phyloP scores from a whole-genome alignment of 2,888 invertebrate genomes.

The Scaptomyza cyrtandrae region DNA sequence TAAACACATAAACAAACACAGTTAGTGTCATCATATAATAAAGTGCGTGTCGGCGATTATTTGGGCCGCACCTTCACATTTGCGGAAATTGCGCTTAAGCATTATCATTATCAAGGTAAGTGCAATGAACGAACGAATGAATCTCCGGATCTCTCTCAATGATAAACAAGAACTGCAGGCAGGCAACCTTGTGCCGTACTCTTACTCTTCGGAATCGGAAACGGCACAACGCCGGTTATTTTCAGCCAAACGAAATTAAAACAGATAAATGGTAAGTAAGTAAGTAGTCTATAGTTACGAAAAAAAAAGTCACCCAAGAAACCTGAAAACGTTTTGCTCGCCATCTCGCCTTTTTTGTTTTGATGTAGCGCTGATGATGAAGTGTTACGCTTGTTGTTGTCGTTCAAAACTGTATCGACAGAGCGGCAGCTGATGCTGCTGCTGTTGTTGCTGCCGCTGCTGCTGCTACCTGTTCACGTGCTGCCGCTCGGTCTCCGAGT shows the following conservation, averaged over 20 bases:
- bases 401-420: conserved; percentile 38
- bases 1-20: background rate
- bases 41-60: conserved; percentile 13
- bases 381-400: conserved; percentile 41
- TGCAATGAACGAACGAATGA: conserved; percentile 69
- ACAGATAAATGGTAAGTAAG: conserved; percentile 23
- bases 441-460: conserved; percentile 40
- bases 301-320: conserved; percentile 51
- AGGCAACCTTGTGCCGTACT: conserved; percentile 43
- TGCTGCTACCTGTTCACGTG: conserved; percentile 74
- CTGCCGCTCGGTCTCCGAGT: conserved; percentile 59
- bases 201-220: conserved; percentile 9
- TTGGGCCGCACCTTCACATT: conserved; percentile 20
- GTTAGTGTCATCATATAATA: conserved; percentile 7
- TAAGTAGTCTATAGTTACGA: conserved; percentile 31
- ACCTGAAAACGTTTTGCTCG: conserved; percentile 49
- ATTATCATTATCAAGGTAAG: conserved; percentile 53
- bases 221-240: conserved; percentile 30
- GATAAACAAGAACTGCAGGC: conserved; percentile 47
- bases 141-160: conserved; percentile 20
- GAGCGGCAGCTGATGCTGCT: conserved; percentile 30
- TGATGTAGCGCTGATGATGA: conserved; percentile 52
- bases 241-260: conserved; percentile 31
- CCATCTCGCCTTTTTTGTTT: conserved; percentile 43
- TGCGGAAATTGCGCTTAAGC: conserved; percentile 37